Evolutionary conservation across 2,888 invertebrate genomes (phyloP).

Genomic region (Callyntrura sp.): DNA sequence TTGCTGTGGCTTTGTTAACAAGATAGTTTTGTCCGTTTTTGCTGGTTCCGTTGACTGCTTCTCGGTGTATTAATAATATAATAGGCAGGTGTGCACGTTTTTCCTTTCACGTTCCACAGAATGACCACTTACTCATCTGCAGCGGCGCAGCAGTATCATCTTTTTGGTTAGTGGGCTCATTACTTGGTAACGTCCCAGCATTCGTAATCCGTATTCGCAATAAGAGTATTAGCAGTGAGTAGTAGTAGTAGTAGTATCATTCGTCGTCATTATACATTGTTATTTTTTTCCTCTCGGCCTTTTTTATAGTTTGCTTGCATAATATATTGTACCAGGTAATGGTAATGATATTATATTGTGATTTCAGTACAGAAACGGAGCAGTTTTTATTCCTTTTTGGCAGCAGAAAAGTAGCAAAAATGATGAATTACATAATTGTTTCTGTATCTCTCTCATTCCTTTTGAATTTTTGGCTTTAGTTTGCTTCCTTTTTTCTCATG

Average conservation of each 20-base stretch:
- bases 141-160: too few species aligned
- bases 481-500: conserved; percentile 4
- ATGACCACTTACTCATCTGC: too few species aligned
- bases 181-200: too few species aligned
- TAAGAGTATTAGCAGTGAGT: too few species aligned
- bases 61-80: too few species aligned
- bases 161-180: too few species aligned
- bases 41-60: not conserved
- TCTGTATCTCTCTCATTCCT: too few species aligned
- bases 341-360: conserved; percentile 4
- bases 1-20: too few species aligned
- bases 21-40: conserved; percentile 40
- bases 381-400: too few species aligned
- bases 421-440: conserved; percentile 23
- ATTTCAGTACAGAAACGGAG: conserved; percentile 10
- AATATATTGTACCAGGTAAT: conserved; percentile 2
- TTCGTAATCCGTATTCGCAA: too few species aligned
- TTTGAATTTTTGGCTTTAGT: conserved; percentile 16
- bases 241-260: too few species aligned
- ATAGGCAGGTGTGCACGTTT: conserved; percentile 20
- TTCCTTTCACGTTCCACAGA: conserved; percentile 11
- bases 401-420: too few species aligned
- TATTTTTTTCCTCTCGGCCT: not conserved
- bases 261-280: not conserved
- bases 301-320: not conserved